Conservation (phyloP, 2,113 vertebrate genomes). For the Lasiurus cinereus region DNA sequence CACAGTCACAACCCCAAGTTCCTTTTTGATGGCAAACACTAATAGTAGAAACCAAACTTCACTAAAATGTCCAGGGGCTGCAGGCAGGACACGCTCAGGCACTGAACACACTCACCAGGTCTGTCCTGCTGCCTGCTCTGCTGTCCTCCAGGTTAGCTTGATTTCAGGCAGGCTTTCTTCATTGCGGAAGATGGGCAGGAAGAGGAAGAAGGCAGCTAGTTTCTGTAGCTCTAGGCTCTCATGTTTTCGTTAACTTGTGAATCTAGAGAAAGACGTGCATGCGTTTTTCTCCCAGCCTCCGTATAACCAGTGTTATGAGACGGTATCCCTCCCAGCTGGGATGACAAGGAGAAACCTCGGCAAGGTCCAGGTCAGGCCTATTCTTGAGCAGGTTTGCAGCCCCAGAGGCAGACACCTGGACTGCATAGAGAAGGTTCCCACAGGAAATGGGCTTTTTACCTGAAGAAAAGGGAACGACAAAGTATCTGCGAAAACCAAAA, state of each 20-base stretch:
- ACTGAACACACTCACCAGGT: no score
- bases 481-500: not conserved
- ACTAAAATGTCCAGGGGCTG: not conserved
- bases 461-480: not conserved
- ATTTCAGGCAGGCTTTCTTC: not conserved
- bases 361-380: no score
- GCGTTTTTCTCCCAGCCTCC: not conserved
- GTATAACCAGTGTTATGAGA: no score
- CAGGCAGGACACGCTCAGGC: not conserved
- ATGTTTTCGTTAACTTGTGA: not conserved
- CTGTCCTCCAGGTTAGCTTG: not conserved
- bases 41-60: not conserved
- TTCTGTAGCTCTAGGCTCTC: not conserved
- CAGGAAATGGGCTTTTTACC: not conserved
- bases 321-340: not conserved
- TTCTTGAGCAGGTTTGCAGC: not conserved
- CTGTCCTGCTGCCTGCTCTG: not conserved
- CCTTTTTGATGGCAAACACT: not conserved
- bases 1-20: fast-evolving
- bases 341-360: not conserved
- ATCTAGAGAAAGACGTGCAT: not conserved
- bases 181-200: no score
- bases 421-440: not conserved
- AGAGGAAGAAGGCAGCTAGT: not conserved
- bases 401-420: no score